Conservation (phyloP, 2,797 vertebrate genomes). For the Acestrorhynchus altus region DNA sequence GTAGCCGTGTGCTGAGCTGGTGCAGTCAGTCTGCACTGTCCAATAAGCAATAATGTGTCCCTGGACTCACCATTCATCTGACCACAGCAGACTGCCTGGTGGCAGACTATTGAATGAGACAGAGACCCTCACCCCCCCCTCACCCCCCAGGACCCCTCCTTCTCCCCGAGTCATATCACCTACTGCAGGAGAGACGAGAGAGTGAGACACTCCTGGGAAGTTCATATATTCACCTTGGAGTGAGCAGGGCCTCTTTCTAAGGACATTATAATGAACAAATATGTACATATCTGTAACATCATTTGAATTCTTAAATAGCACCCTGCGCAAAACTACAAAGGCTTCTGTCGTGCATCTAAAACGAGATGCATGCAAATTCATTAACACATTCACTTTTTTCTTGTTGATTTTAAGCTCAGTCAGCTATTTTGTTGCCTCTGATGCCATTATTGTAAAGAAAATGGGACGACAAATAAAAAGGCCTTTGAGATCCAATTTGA, state of each 20-base stretch:
- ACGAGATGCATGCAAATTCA: constrained; percentile 74
- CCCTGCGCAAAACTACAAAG: constrained; percentile 65
- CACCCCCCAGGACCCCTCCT: constrained; percentile 10
- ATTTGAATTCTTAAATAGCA: constrained; percentile 65
- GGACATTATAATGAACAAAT: constrained; percentile 63
- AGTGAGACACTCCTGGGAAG: constrained; percentile 57
- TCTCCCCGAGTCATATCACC: constrained; percentile 61
- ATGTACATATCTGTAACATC: constrained; percentile 68
- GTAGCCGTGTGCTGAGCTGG: constrained; percentile 79
- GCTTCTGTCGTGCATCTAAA: constrained; percentile 54
- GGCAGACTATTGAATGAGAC: constrained; percentile 83
- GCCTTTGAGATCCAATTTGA: constrained; percentile 73
- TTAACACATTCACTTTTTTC: constrained; percentile 66
- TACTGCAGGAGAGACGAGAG: constrained; percentile 63
- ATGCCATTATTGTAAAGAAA: constrained; percentile 73
- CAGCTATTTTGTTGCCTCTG: constrained; percentile 73
- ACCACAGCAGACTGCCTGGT: constrained; percentile 82
- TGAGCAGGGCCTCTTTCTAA: constrained; percentile 48
- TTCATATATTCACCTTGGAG: constrained; percentile 71
- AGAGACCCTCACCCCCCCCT: constrained; percentile 62
- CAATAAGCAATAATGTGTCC: constrained; percentile 86
- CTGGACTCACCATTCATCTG: constrained; percentile 80
- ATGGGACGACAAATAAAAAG: constrained; percentile 76
- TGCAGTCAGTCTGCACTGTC: constrained; percentile 79
- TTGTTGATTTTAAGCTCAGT: constrained; percentile 69